Percentiles rank a stretch among this genome's conserved stretches.
These are phyloP conservation scores for Lophotriccus pileatus DNA, from an alignment of 2,797 vertebrate species.

Conservation along the genomic window DNA sequence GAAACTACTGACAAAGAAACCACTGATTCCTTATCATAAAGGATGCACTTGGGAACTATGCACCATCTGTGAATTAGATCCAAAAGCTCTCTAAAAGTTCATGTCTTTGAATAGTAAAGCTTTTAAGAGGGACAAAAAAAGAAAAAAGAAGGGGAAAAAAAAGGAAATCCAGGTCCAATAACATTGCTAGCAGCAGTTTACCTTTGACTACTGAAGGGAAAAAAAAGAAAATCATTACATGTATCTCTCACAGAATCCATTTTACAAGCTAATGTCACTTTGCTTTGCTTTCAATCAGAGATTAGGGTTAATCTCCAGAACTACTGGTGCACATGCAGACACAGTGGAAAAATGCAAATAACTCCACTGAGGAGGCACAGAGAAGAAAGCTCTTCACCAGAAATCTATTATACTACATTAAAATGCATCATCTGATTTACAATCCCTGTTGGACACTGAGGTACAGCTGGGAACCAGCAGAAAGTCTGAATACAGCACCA, in stretches of 20 bases:
- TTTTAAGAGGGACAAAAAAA: neutral
- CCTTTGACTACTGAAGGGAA: neutral
- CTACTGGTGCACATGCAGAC: neutral
- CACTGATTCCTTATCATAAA: neutral
- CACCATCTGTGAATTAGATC: neutral
- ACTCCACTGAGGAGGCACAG: neutral
- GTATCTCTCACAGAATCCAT: slow-evolving; percentile 11
- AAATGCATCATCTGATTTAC: slow-evolving; percentile 35
- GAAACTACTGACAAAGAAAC: slow-evolving; percentile 14
- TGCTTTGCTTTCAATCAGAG: slow-evolving; percentile 32
- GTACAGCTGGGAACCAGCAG: neutral
- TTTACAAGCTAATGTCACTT: slow-evolving; percentile 33
- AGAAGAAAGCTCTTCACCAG: slow-evolving; percentile 2
- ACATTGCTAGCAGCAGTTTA: neutral
- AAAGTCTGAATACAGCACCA: neutral
- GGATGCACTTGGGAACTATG: neutral
- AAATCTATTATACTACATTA: slow-evolving; percentile 34
- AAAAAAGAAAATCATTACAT: neutral
- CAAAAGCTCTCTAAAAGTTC: neutral
- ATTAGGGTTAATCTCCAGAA: slow-evolving; percentile 41
- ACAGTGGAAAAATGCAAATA: neutral
- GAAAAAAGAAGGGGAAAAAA: neutral
- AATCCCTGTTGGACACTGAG: neutral
- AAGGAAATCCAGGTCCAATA: neutral
- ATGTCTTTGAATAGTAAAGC: neutral